phyloP scores from a whole-genome alignment of 2,113 vertebrate genomes.

The Grammomys dolichurus region DNA sequence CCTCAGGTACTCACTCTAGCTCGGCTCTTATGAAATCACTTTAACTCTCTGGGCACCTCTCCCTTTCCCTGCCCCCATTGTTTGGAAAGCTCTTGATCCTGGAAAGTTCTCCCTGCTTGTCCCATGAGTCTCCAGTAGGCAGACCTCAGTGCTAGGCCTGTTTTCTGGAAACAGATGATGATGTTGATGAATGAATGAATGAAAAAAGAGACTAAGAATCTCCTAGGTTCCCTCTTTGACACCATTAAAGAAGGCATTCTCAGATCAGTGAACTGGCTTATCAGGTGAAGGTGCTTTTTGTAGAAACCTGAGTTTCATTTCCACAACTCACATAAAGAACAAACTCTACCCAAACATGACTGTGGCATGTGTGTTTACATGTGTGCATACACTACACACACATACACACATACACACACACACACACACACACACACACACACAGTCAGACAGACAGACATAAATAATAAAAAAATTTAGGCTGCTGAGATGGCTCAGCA shows the following conservation, averaged over 20 bases:
- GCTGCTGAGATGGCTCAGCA: background rate
- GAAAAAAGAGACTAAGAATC: background rate
- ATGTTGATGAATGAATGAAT: background rate
- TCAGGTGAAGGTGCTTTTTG: background rate
- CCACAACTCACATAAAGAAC: background rate
- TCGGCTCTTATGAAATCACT: background rate
- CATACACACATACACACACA: background rate
- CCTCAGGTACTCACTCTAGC: background rate
- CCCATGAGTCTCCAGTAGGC: background rate
- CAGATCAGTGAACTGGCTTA: background rate
- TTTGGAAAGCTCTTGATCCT: background rate
- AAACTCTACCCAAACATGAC: background rate
- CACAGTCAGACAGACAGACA: background rate
- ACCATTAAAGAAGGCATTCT: background rate
- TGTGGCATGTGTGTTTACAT: background rate
- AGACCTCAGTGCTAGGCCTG: background rate
- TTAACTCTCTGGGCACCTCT: background rate
- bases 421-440: background rate
- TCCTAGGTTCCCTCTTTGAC: background rate
- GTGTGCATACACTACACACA: background rate
- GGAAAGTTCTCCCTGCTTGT: too few relatives aligned
- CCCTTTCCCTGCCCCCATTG: background rate
- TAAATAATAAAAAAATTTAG: background rate
- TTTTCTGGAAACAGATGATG: background rate
- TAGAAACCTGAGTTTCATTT: background rate